phyloP scores from a whole-genome alignment of 2,888 invertebrate genomes.

The Platycheirus rosarum region DNA sequence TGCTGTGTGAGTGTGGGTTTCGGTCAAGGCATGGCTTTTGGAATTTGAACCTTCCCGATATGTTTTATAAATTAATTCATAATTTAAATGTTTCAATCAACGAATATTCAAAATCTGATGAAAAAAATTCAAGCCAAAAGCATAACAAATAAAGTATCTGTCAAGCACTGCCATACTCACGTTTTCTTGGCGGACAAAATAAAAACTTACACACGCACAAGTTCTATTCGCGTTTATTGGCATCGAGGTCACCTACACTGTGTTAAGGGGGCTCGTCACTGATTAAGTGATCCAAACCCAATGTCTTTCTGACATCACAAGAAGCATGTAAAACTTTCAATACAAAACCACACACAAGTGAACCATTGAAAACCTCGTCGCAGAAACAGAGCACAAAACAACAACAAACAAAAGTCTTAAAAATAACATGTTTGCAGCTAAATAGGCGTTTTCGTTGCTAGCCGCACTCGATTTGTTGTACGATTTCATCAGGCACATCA shows the following conservation, averaged over 20 bases:
- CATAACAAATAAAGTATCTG: background rate
- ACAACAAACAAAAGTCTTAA: slow-evolving; percentile 51
- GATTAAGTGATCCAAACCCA: slow-evolving; percentile 47
- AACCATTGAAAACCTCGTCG: slow-evolving; percentile 8
- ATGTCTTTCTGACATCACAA: slow-evolving; percentile 58
- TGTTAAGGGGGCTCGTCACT: slow-evolving; percentile 66
- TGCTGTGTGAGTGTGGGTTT: slow-evolving; percentile 4
- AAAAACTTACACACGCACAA: slow-evolving; percentile 1
- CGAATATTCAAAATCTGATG: background rate
- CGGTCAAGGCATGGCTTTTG: slow-evolving; percentile 40
- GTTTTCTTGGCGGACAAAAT: slow-evolving; percentile 1
- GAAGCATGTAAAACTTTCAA: slow-evolving; percentile 31
- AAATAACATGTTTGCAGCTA: slow-evolving; percentile 34
- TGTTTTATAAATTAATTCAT: slow-evolving; percentile 10
- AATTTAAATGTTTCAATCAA: background rate
- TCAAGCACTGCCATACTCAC: background rate
- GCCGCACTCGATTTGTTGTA: slow-evolving; percentile 34
- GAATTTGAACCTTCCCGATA: slow-evolving; percentile 44
- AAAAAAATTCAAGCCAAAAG: background rate
- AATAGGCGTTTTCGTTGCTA: slow-evolving; percentile 39
- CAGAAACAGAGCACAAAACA: slow-evolving; percentile 41
- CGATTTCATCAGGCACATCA: slow-evolving; percentile 21
- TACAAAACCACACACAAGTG: slow-evolving; percentile 3
- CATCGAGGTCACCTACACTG: slow-evolving; percentile 48
- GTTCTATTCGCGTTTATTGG: slow-evolving; percentile 15